phyloP scores from a whole-genome alignment of 1,140 invertebrate species.

The Halesus radiatus region DNA sequence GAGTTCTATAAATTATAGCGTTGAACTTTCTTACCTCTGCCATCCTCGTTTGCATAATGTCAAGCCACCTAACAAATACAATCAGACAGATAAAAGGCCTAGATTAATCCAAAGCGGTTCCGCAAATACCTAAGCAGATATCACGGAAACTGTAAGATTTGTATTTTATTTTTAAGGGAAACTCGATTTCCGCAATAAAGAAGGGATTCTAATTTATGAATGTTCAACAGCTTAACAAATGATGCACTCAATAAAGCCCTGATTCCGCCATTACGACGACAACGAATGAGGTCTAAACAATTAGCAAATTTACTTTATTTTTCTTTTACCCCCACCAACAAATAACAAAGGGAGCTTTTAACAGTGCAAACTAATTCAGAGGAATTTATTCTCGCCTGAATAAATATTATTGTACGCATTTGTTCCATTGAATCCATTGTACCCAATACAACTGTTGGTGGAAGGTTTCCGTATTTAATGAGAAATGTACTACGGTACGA shows the following conservation, averaged over 20 bases:
- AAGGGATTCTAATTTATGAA: not conserved
- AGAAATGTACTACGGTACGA: too few species aligned
- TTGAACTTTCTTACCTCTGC: not conserved
- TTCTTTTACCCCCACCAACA: constrained; percentile 16
- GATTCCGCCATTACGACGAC: constrained; percentile 8
- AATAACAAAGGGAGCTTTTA: constrained; percentile 23
- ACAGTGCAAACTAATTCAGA: constrained; percentile 29
- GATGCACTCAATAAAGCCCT: not conserved
- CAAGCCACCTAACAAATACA: not conserved
- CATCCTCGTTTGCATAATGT: not conserved
- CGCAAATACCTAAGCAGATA: too few species aligned
- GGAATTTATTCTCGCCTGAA: constrained; percentile 25
- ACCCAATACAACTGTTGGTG: not conserved
- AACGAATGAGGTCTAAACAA: constrained; percentile 15
- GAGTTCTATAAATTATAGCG: not conserved
- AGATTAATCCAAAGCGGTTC: too few species aligned
- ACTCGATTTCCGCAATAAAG: too few species aligned
- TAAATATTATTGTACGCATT: constrained; percentile 28
- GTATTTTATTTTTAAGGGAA: too few species aligned
- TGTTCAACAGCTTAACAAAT: not conserved
- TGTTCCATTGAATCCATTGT: constrained; percentile 4
- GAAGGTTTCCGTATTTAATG: too few species aligned
- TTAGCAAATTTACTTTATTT: constrained; percentile 27
- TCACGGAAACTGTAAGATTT: too few species aligned
- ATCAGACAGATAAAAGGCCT: too few species aligned